Percentiles rank a stretch among this genome's conserved stretches.
Conservation (phyloP, 2,888 invertebrate species). For the Eristalis intricaria region DNA sequence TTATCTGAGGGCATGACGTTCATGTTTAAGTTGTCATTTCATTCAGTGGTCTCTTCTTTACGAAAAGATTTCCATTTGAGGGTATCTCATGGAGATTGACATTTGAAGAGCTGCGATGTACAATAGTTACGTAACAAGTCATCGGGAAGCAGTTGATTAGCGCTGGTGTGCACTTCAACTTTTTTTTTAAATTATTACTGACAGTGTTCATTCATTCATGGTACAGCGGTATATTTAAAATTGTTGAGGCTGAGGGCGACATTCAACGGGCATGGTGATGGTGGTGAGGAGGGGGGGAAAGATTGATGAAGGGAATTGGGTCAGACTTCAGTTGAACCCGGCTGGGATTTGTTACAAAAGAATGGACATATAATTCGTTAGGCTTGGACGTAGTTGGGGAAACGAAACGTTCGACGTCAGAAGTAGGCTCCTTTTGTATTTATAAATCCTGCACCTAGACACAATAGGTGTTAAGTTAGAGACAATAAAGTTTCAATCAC, state of each 20-base stretch:
- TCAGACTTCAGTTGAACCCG: background rate
- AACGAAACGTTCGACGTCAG: no score
- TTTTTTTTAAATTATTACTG: background rate
- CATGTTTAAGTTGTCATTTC: constrained; percentile 35
- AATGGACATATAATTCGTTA: background rate
- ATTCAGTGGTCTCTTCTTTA: background rate
- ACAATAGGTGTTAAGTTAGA: no score
- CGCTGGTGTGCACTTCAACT: background rate
- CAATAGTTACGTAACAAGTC: constrained; percentile 31
- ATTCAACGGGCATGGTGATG: background rate
- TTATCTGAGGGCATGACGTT: constrained; percentile 45
- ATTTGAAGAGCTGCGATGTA: constrained; percentile 16
- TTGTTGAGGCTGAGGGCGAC: background rate
- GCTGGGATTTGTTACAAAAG: background rate
- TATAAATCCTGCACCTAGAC: no score
- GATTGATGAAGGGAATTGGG: background rate
- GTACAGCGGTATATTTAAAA: background rate
- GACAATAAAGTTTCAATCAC: no score
- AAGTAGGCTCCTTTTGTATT: no score
- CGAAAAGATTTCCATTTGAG: constrained; percentile 21
- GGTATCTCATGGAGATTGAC: constrained; percentile 33
- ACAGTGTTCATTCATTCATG: background rate
- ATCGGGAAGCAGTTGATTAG: constrained; percentile 38
- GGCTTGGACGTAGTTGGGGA: no score
- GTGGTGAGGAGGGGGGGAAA: background rate